A percentile compares a stretch with the other conserved stretches of the same genome.
Conservation (phyloP, 2,888 invertebrate genomes). For the Sinotaia quadrata region DNA sequence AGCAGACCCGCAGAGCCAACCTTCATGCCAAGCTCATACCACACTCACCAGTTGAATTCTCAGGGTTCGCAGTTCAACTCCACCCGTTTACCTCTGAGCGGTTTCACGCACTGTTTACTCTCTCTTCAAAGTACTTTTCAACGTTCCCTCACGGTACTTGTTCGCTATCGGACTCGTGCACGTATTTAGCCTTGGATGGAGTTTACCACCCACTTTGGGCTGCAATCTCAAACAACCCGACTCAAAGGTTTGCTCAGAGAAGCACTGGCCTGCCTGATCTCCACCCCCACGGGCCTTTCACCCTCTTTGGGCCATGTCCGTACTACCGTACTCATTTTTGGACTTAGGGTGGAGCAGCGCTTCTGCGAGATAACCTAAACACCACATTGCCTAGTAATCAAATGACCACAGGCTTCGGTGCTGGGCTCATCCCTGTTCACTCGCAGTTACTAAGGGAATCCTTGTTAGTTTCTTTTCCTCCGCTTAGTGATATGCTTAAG, state of each 20-base stretch:
- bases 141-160: conserved; percentile 82
- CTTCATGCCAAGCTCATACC: no score
- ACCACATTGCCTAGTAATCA: conserved; percentile 77
- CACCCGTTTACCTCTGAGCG: conserved; percentile 73
- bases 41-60: conserved; percentile 5
- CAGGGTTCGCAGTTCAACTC: conserved; percentile 57
- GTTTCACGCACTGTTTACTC: conserved; percentile 77
- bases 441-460: conserved; percentile 79
- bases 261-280: no score
- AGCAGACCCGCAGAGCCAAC: not conserved
- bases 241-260: no score
- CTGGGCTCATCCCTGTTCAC: conserved; percentile 78
- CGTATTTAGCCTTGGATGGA: conserved; percentile 77
- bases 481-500: conserved; percentile 20
- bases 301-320: conserved; percentile 70
- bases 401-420: conserved; percentile 75
- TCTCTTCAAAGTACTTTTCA: conserved; percentile 79
- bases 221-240: conserved; percentile 78
- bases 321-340: no score
- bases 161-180: conserved; percentile 79
- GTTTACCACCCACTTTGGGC: conserved; percentile 79
- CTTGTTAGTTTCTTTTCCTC: conserved; percentile 14
- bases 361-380: conserved; percentile 74
- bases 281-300: conserved; percentile 73
- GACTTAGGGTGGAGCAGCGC: conserved; percentile 50